Evolutionary conservation across 2,113 vertebrate species (phyloP), one percentile per base, ranked within the genome.

Genomic region (Marmota monax): DNA sequence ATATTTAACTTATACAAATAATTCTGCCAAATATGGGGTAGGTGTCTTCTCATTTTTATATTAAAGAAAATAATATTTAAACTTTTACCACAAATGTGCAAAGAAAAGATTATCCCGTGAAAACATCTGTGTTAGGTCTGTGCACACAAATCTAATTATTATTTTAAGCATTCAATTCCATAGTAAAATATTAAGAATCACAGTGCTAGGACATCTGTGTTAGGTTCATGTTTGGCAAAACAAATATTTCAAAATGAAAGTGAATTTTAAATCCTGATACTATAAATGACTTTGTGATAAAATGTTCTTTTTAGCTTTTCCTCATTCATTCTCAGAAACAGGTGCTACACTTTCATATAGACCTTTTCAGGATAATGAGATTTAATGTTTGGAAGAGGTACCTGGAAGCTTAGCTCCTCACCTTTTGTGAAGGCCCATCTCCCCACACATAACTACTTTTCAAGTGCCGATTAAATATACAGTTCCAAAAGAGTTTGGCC

Each of bases 1-100:
- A 84, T 89, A 87, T n/a, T 97, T 93, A 80, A 95, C n/a, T 48
- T 93, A 10, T 69, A 23, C 27, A 96, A 93, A 6, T 91, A 77
- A 73, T 65, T 79, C 6, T 45, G 25, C 45, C 97, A 77, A 97
- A 96, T 84, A 79, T 23, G 1, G 25, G 53, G 8, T 32, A 45
- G n/a, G 92, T 7, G 78, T 72, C 69, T 23, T 5, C 32, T 94
- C 17, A 92, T 1, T 97, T 94, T 94, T 34, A 63, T 69, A 94
- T 56, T 76, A 29, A 90, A 85, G 92, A 96, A 25, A 0, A 93
- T 16, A 34, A 51, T 67, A 77, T 93, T 87, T 63, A 3, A 69
- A 37, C 51, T 90, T 65, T 42, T 7, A 80, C 63, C 22, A 70
- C 23, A 63, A 37, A 6, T 34, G 7, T 0, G 90, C 34, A 56